phyloP scores from a whole-genome alignment of 2,113 vertebrate species.

The Calonectris borealis region DNA sequence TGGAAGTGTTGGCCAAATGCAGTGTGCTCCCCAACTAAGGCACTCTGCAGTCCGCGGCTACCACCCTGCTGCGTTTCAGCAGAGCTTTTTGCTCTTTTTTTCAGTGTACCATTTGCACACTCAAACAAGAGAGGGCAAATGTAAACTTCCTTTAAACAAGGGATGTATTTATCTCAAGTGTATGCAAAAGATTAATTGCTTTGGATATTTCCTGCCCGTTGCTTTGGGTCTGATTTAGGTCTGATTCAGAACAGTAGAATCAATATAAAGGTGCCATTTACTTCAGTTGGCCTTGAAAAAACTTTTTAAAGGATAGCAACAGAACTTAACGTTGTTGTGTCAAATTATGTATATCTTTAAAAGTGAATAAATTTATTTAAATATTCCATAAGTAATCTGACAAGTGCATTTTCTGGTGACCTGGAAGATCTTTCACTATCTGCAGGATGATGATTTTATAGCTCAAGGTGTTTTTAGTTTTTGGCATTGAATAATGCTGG shows the following conservation, averaged over 20 bases:
- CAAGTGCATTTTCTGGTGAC: background rate
- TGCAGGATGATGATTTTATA: background rate
- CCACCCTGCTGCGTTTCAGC: background rate
- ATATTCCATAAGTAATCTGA: background rate
- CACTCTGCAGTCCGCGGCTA: background rate
- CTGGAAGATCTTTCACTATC: background rate
- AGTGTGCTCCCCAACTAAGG: background rate
- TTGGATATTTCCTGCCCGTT: background rate
- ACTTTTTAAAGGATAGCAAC: background rate
- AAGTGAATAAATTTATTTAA: background rate
- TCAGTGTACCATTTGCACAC: background rate
- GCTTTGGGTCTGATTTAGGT: background rate
- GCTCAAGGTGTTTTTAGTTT: background rate
- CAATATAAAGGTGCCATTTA: background rate
- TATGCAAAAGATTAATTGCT: background rate
- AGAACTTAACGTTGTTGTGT: background rate
- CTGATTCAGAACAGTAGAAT: background rate
- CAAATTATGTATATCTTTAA: background rate
- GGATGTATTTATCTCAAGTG: background rate
- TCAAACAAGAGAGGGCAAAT: background rate
- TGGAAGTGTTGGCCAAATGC: background rate
- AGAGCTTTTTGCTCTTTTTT: background rate
- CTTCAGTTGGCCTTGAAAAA: background rate
- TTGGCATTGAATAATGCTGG: background rate
- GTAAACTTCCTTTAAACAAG: background rate